Base-by-base conservation (phyloP, 2,797 vertebrate genomes). In the Melopsittacus undulatus region DNA sequence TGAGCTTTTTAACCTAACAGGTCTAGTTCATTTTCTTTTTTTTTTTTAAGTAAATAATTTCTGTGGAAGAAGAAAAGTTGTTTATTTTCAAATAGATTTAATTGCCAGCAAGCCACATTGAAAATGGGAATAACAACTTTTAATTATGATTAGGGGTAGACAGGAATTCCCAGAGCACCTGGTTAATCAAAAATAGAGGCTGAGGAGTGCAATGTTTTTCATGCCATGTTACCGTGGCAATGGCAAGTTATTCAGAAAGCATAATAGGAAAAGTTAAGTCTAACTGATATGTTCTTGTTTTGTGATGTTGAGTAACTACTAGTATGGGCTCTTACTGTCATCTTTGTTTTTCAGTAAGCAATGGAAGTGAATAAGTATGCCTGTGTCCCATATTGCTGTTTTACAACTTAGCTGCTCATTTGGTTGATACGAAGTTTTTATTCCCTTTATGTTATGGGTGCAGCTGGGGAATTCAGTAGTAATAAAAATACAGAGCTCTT, bases 141-240 rank as follows among this genome's bases (percentile, higher is more conserved):
- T 94, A 90, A 93, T 95, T 95, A 91, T 67, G 72, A 88, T 82
- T 92, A 72, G 36, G 63, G 79, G 54, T 74, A 90, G 90, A 61
- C 61, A 94, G 79, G 87, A 95, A 95, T 92, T 95, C 90, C 89
- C 90, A 75, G 54, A 93, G 79, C 77, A 69, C 70, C 45, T 82
- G 52, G 54, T 77, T 92, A 95, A 95, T 96, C 38, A 90, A 78
- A 95, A 89, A 52, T 15, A 88, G 67, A 86, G n/a, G 42, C 68
- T 85, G 52, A 83, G 49, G 42, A 69, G 32, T 43, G 51, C 21
- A 32, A 24, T 70, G 21, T 84, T 96, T 94, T 89, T 94, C 45
- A 38, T 70, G 48, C 87, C 83, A 30, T 76, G 7, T 83, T 91
- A 12, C 26, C 22, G 64, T 88, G 79, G 91, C 88, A 94, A 74